These are phyloP conservation scores for Chelonia mydas DNA, from an alignment of 2,797 vertebrate genomes.

Conservation along the genomic window DNA sequence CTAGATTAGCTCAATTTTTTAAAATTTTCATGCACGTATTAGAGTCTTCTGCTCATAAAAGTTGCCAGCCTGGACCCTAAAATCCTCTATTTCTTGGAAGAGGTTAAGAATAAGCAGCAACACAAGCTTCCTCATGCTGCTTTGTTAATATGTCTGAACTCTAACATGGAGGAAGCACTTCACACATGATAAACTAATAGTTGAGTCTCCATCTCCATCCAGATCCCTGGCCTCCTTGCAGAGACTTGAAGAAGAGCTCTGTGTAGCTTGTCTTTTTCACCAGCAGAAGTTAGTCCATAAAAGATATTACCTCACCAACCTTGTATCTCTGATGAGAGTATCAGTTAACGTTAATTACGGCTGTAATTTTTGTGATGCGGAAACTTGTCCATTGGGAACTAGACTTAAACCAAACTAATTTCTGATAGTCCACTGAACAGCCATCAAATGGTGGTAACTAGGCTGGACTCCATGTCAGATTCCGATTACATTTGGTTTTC, in stretches of 20 bases:
- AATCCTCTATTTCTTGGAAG: neutral
- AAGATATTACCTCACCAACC: neutral
- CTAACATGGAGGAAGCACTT: neutral
- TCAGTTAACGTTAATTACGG: neutral
- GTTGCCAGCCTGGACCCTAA: neutral
- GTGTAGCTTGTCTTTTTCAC: neutral
- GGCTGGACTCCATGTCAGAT: neutral
- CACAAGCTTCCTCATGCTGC: neutral
- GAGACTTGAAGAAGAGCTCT: neutral
- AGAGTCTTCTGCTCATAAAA: accelerated
- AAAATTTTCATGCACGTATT: neutral
- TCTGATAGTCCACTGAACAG: neutral
- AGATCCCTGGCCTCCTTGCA: neutral
- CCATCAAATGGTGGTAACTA: accelerated
- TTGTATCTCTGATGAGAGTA: neutral
- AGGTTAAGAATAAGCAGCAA: neutral
- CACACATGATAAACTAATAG: neutral
- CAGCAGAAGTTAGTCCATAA: neutral
- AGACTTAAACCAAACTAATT: neutral
- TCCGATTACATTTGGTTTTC: neutral
- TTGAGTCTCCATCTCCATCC: neutral
- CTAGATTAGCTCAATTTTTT: neutral
- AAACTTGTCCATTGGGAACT: neutral
- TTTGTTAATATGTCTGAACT: neutral
- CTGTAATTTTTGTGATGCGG: neutral